Evolutionary conservation across 2,797 vertebrate species (phyloP).

Genomic region (Odontamblyopus lacepedii): DNA sequence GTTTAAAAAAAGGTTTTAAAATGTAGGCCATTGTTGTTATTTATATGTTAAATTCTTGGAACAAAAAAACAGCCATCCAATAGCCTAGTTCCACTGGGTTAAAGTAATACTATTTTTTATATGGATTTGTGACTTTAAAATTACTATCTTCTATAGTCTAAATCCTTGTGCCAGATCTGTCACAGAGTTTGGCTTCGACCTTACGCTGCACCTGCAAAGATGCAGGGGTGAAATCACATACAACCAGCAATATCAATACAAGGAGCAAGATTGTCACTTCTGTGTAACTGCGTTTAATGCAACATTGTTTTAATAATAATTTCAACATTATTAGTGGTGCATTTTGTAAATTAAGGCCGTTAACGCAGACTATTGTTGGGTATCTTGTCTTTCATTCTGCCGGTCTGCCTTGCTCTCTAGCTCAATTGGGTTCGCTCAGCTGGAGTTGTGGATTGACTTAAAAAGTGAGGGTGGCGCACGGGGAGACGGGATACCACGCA

Average conservation of each 20-base stretch:
- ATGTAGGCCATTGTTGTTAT: background rate
- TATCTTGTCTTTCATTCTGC: conserved; percentile 16
- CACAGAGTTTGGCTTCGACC: conserved; percentile 54
- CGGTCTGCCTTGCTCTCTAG: conserved; percentile 10
- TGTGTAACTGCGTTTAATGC: background rate
- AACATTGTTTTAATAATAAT: conserved; percentile 1
- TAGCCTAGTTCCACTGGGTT: background rate
- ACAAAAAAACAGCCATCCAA: background rate
- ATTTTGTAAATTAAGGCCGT: background rate
- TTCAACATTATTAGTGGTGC: background rate
- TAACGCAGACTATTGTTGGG: background rate
- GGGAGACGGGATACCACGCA: conserved; percentile 62
- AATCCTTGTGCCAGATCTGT: conserved; percentile 53
- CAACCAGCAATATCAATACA: conserved; percentile 28
- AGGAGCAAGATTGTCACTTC: background rate
- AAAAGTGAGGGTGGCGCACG: conserved; percentile 71
- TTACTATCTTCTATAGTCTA: background rate
- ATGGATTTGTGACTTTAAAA: background rate
- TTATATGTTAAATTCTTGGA: background rate
- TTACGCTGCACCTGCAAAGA: conserved; percentile 32
- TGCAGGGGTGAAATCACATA: conserved; percentile 23
- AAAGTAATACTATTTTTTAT: background rate
- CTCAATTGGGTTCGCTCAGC: conserved; percentile 64
- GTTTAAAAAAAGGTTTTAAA: background rate
- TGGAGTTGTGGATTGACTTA: conserved; percentile 74